These are phyloP conservation scores for Masnerella sp. DNA, from an alignment of 2,888 invertebrate species.

Conservation along the genomic window DNA sequence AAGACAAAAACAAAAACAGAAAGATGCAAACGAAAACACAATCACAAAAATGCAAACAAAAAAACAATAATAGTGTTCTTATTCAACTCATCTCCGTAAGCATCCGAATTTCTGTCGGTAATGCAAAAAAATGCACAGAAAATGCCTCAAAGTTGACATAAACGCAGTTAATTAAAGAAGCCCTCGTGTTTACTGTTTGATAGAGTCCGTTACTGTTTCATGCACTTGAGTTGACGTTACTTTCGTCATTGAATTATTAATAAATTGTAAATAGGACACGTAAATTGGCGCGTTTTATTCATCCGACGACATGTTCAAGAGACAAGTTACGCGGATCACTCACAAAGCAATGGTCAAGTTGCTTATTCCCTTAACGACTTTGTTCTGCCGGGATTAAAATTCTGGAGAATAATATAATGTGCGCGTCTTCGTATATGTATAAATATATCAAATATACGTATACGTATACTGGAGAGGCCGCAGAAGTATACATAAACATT, in stretches of 20 bases:
- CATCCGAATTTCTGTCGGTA: too few relatives aligned
- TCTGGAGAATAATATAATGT: constrained; percentile 27
- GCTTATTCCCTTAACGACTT: constrained; percentile 29
- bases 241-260: constrained; percentile 5
- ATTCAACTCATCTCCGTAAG: too few relatives aligned
- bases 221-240: too few relatives aligned
- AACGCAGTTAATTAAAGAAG: too few relatives aligned
- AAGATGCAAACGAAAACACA: too few relatives aligned
- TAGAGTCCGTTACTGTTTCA: too few relatives aligned
- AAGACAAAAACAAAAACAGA: too few relatives aligned
- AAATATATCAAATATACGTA: constrained; percentile 62
- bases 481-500: constrained; percentile 67
- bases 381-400: constrained; percentile 21
- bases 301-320: neutral
- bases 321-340: constrained; percentile 13
- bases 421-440: constrained; percentile 14
- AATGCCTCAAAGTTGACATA: too few relatives aligned
- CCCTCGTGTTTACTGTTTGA: too few relatives aligned
- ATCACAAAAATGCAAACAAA: too few relatives aligned
- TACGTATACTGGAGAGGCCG: constrained; percentile 62
- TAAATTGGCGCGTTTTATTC: constrained; percentile 1
- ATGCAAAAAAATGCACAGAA: too few relatives aligned
- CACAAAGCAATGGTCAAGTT: constrained; percentile 18
- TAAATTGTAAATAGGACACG: neutral
- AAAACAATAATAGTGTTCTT: too few relatives aligned